These are phyloP conservation scores for Nomada fucata DNA, from an alignment of 2,888 invertebrate species.

Conservation along the genomic window DNA sequence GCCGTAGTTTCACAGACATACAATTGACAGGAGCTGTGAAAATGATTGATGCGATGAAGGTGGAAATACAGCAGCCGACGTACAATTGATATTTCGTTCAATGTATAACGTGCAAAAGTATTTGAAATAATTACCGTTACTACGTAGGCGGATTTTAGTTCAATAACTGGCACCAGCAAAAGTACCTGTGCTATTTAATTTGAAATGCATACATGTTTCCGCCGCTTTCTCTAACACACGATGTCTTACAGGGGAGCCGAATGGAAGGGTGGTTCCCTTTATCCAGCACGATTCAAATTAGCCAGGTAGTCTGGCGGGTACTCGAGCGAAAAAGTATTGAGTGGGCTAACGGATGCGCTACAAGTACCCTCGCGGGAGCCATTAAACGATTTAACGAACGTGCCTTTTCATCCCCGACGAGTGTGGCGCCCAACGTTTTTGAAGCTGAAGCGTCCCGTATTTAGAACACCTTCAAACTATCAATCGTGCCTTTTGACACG, in stretches of 20 bases:
- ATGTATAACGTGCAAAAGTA: too few species aligned
- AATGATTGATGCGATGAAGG: too few species aligned
- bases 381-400: slow-evolving; percentile 52
- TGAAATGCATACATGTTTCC: too few species aligned
- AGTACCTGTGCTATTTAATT: too few species aligned
- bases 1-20: background rate
- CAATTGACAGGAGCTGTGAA: background rate
- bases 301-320: slow-evolving; percentile 19
- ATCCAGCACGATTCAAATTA: slow-evolving; percentile 59
- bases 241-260: background rate
- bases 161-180: too few species aligned
- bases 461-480: background rate
- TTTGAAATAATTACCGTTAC: too few species aligned
- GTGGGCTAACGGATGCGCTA: slow-evolving; percentile 49
- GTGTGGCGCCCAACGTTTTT: slow-evolving; percentile 4
- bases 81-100: too few species aligned
- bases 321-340: slow-evolving; percentile 43
- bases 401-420: slow-evolving; percentile 39
- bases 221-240: background rate
- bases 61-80: too few species aligned
- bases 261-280: background rate
- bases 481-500: slow-evolving; percentile 10
- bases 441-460: background rate
- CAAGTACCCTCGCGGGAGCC: slow-evolving; percentile 51
- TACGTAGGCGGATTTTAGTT: too few species aligned